Evolutionary conservation across 2,888 invertebrate genomes (phyloP), one percentile per base, ranked within the genome.

Genomic region (Machimus rusticus): DNA sequence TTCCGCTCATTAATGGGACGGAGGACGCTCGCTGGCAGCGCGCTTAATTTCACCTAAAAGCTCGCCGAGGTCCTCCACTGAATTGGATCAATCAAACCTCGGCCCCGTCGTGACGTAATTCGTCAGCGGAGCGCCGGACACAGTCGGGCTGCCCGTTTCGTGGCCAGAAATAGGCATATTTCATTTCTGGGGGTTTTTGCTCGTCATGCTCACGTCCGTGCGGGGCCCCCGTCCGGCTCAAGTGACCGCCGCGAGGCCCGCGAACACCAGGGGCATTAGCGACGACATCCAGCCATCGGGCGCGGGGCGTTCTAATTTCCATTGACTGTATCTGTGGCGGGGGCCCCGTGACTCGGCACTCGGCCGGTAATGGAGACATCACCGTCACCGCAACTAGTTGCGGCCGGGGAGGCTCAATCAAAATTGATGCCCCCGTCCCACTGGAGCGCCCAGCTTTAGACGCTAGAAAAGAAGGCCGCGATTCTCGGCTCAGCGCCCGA

Each of bases 41-140:
- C 39, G 46, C 78, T 78, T 78, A 78, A 78, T 78, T 78, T 78
- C 43, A 43, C 39, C 55, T 81, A 55, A 55, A 55, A 81, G 81
- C 34, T 55, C 43, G 55, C 16, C 55, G 51, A 55, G 23, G 81
- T 81, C 55, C 81, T 81, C 55, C 81, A 81, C 14, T 74, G 74
- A 84, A 84, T 84, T 84, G 84, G 84, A 84, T 84, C 84, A 84
- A 84, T 84, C 84, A 84, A 84, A 74, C 66, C 84, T 84, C 37
- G 39, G 43, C 19, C 74, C 43, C 14, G 1, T 74, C 66, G 19
- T 84, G 84, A 74, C 84, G 84, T 84, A 34, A 84, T 57, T 84
- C 39, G 66, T 66, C 84, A 74, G 23, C n/a, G 37, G 84, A 66
- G 39, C 19, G 37, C 19, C 84, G 66, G 66, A 55, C 76, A 76